A percentile compares a stretch with the other conserved stretches of the same genome.
Conservation (phyloP, 2,113 vertebrate species). For the human region DNA sequence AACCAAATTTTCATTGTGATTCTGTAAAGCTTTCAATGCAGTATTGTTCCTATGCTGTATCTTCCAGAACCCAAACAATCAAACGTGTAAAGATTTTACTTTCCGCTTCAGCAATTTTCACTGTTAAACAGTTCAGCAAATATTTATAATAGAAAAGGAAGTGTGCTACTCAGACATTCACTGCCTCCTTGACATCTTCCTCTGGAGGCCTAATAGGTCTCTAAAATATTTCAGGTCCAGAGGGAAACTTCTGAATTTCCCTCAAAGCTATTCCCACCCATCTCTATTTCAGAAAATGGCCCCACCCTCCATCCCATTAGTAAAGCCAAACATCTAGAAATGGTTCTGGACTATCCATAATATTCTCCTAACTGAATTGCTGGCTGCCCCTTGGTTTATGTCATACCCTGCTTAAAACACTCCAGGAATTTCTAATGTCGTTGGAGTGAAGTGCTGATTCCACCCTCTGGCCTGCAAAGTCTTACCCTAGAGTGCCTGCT, state of each 20-base stretch:
- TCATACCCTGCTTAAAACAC: background rate
- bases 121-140: background rate
- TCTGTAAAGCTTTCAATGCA: background rate
- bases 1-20: background rate
- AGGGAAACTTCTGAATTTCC: background rate
- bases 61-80: background rate
- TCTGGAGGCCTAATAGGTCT: background rate
- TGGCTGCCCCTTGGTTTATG: background rate
- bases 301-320: background rate
- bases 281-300: background rate
- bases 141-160: background rate
- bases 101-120: background rate
- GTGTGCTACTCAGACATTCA: background rate
- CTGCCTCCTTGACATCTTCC: background rate
- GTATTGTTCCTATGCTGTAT: background rate
- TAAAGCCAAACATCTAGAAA: background rate
- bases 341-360: background rate
- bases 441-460: background rate
- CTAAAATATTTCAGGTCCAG: background rate
- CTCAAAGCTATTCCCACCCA: background rate
- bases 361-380: background rate
- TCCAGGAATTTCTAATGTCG: background rate
- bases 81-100: background rate
- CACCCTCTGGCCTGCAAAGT: background rate
- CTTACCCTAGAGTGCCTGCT: background rate